Evolutionary conservation across 2,797 vertebrate species (phyloP).

Genomic region (Gymnocypris eckloni): DNA sequence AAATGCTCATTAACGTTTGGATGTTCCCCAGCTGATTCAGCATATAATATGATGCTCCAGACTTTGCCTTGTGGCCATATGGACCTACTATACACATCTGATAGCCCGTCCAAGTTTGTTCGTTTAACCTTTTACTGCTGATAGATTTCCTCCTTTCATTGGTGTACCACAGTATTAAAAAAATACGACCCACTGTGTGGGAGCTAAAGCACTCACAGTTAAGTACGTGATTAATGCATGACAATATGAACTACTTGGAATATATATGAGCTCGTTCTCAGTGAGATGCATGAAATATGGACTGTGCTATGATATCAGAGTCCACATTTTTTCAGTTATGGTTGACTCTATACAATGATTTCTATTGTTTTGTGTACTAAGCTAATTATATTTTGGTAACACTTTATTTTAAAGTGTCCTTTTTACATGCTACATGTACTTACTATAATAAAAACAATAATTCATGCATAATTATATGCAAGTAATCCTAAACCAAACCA

Average conservation of each 20-base stretch:
- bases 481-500: too few relatives aligned
- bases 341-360: not conserved
- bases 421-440: not conserved
- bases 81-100: slow-evolving; percentile 15
- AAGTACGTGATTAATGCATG: slow-evolving; percentile 48
- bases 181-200: not conserved
- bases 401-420: not conserved
- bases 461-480: not conserved
- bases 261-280: slow-evolving; percentile 15
- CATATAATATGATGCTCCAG: not conserved
- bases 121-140: not conserved
- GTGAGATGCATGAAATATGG: slow-evolving; percentile 13
- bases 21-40: slow-evolving; percentile 31
- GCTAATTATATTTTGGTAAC: not conserved
- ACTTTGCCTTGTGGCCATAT: slow-evolving; percentile 7
- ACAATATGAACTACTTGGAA: slow-evolving; percentile 33
- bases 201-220: slow-evolving; percentile 12
- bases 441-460: not conserved
- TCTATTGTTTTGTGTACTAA: not conserved
- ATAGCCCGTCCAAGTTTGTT: slow-evolving; percentile 15
- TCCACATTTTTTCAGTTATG: not conserved
- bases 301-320: not conserved
- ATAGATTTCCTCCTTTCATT: slow-evolving; percentile 5
- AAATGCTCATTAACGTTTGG: slow-evolving; percentile 41
- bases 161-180: not conserved